Base-by-base conservation (phyloP, 1,140 invertebrate genomes). In the Hyles euphorbiae region DNA sequence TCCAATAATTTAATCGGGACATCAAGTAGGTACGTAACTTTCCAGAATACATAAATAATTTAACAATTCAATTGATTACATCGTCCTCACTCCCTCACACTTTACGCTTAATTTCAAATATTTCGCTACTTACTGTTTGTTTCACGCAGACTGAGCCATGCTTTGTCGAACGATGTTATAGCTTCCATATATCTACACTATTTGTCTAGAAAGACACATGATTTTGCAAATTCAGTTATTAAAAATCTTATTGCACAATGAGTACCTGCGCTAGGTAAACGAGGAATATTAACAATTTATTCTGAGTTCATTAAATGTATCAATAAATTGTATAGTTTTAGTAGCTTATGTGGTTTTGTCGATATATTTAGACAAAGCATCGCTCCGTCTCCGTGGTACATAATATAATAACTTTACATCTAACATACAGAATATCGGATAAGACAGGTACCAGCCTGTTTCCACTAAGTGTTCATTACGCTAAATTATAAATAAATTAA, bases 1-100 rank as follows among this genome's bases (percentile, higher is more conserved):
- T 82, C 71, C 72, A 76, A 82, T 83, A 81, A 80, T 87, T 85
- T 85, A 84, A 82, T 87, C 78, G 76, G 80, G 84, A 87, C 84
- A 86, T 83, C 79, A 85, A 83, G 78, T 79, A 78, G 77, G 77
- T 82, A 83, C 68, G 74, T 77, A 85, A 80, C 77, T 77, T 83
- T 82, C 73, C 77, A 76, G 82, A 82, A 82, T 85, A 84, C 81
- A 85, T 78, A 80, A 82, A 83, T 83, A 87, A 78, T 83, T 76
- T 78, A 85, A 85, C 81, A 87, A 78, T 79, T 84, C 71, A 77
- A 77, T 80, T 63, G 78, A 76, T 76, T 84, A 84, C 71, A 83
- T 70, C 61, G 48, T 68, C 67, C 58, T 63, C 65, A 65, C 67
- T 8, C 47, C 48, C 62, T 72, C 67, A 72, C 59, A 69, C 65